Percentiles rank a stretch among this genome's conserved stretches.
Evolutionary conservation across 2,888 invertebrate genomes (phyloP).

Genomic region (Chaetoderma sp.): DNA sequence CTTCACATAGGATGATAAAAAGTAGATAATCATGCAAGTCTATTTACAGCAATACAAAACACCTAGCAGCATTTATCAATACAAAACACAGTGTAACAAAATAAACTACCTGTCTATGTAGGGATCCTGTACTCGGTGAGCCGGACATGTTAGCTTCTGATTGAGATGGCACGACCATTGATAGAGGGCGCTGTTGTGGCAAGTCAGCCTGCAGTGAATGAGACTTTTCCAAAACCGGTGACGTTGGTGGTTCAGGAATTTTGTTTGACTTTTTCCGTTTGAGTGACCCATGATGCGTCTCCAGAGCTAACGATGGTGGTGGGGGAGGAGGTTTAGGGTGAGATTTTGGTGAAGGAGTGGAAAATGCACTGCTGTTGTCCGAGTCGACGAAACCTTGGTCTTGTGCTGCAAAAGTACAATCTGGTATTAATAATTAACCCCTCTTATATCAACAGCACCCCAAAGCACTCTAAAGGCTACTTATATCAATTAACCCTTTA

Average conservation of each 20-base stretch:
- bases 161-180: conserved; percentile 66
- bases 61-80: no score
- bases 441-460: no score
- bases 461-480: no score
- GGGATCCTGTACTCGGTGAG: conserved; percentile 60
- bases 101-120: conserved; percentile 65
- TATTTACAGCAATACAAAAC: no score
- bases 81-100: no score
- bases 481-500: no score
- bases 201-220: conserved; percentile 68
- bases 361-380: conserved; percentile 61
- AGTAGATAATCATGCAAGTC: no score
- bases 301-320: conserved; percentile 47
- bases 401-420: no score
- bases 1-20: no score
- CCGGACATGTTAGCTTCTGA: conserved; percentile 64
- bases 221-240: conserved; percentile 71
- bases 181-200: conserved; percentile 64
- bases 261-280: conserved; percentile 68
- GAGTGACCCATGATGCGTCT: conserved; percentile 72
- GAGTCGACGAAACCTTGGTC: conserved; percentile 65
- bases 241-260: conserved; percentile 55
- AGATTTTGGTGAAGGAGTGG: conserved; percentile 47
- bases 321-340: conserved; percentile 31
- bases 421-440: no score